Percentiles rank a stretch among this genome's conserved stretches.
phyloP scores from a whole-genome alignment of 2,888 invertebrate genomes.

The Baccha elongata region DNA sequence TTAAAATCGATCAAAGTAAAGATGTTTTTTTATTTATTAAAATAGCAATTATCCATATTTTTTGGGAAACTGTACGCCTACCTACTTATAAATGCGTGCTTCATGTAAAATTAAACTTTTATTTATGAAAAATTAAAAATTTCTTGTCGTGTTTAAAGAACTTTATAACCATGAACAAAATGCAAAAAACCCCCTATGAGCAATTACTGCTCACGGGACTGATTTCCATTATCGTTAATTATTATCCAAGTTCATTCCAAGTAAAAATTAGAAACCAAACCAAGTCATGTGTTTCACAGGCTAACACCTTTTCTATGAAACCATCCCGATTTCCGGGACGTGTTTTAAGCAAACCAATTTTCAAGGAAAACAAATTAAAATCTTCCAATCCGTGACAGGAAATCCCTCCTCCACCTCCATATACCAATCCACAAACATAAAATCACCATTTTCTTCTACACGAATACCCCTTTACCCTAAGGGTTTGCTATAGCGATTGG shows the following conservation, averaged over 20 bases:
- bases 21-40: too few relatives aligned
- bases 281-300: slow-evolving; percentile 28
- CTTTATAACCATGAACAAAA: too few relatives aligned
- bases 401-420: neutral
- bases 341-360: slow-evolving; percentile 68
- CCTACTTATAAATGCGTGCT: too few relatives aligned
- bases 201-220: too few relatives aligned
- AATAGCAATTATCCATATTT: too few relatives aligned
- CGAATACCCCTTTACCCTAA: slow-evolving; percentile 65
- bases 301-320: slow-evolving; percentile 31
- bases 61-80: too few relatives aligned
- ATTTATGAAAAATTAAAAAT: too few relatives aligned
- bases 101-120: too few relatives aligned
- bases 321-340: slow-evolving; percentile 22
- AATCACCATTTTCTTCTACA: slow-evolving; percentile 69
- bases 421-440: slow-evolving; percentile 50
- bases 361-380: slow-evolving; percentile 70
- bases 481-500: slow-evolving; percentile 11
- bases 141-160: too few relatives aligned
- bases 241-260: neutral
- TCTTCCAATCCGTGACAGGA: slow-evolving; percentile 50
- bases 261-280: neutral
- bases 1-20: too few relatives aligned
- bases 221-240: slow-evolving; percentile 10
- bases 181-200: too few relatives aligned